Evolutionary conservation across 2,888 invertebrate genomes (phyloP), one percentile per base, ranked within the genome.

Genomic region (Diadegma fenestrale): DNA sequence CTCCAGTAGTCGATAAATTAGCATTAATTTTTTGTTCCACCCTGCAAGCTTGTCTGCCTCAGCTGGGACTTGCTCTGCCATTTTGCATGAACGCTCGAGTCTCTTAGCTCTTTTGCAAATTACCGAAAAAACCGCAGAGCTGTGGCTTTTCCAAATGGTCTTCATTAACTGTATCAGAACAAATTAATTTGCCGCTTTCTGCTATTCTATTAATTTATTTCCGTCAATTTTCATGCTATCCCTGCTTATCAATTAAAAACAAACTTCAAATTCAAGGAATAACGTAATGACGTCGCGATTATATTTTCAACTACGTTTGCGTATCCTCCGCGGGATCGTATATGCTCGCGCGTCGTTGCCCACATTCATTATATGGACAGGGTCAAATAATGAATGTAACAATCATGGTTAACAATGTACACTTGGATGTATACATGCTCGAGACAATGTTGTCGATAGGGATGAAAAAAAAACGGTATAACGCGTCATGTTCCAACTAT

Each of bases 1-100:
- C 64, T 37, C 48, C 77, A 73, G 85, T 89, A 88, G 90, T 90
- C 92, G 90, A 92, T 92, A 92, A 92, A 92, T 92, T 92, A 91
- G 90, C 90, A 90, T 90, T 89, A 82, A 85, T 88, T 80, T 73
- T 63, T 64, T 68, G n/a, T 73, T 58, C n/a, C 41, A n/a, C 58
- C 58, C 63, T 41, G 63, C 76, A 71, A 72, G 64, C 33, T 43
- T 51, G 63, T 54, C 78, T 58, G 43, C 76, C 72, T 82, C 85
- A 51, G 66, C 77, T n/a, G 66, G 68, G 72, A 80, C 80, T 76
- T 41, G 37, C 41, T 33, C 58, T 33, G 69, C 68, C 69, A 63
- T 77, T 37, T 63, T n/a, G 19, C 43, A 41, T 17, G 2, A 37
- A 43, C 48, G 61, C 26, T 7, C 12, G 6, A 69, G 48, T 71